Conservation (phyloP, 2,797 vertebrate species). For the Xyrichtys novacula region DNA sequence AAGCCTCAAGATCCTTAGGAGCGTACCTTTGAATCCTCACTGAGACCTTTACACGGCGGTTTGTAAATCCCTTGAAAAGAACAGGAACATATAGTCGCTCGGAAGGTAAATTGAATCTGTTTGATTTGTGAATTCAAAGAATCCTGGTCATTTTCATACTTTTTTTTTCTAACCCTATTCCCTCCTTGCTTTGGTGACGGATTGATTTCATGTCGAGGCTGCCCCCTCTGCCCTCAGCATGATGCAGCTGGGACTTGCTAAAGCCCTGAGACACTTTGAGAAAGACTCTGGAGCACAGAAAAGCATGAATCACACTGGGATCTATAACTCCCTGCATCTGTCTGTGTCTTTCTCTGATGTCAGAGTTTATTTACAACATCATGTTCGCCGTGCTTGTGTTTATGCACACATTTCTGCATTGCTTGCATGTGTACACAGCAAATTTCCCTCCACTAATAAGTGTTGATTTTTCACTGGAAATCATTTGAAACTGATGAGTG, state of each 20-base stretch:
- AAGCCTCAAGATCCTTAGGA: neutral
- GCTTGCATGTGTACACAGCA: slow-evolving; percentile 21
- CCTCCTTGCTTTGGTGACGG: neutral
- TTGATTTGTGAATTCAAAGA: neutral
- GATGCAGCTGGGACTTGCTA: slow-evolving; percentile 4
- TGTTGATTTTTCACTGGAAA: slow-evolving; percentile 34
- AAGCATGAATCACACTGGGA: neutral
- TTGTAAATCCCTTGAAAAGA: no score
- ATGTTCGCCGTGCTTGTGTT: slow-evolving; percentile 7
- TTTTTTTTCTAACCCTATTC: neutral
- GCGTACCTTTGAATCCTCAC: neutral
- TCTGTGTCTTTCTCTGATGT: neutral
- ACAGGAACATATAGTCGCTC: no score
- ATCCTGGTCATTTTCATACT: neutral
- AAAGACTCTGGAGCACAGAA: neutral
- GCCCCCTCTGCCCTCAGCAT: neutral
- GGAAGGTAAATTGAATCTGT: neutral
- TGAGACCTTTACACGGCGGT: neutral
- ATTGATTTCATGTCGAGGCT: slow-evolving; percentile 1
- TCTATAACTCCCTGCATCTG: neutral
- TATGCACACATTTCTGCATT: slow-evolving; percentile 24
- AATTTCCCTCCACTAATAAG: slow-evolving; percentile 32
- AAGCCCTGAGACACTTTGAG: neutral
- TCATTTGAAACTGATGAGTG: slow-evolving; percentile 28
- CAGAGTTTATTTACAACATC: neutral